A percentile compares a stretch with the other conserved stretches of the same genome.
These are phyloP conservation scores for Phocoena sinus DNA, from an alignment of 2,113 vertebrate genomes.

Conservation along the genomic window DNA sequence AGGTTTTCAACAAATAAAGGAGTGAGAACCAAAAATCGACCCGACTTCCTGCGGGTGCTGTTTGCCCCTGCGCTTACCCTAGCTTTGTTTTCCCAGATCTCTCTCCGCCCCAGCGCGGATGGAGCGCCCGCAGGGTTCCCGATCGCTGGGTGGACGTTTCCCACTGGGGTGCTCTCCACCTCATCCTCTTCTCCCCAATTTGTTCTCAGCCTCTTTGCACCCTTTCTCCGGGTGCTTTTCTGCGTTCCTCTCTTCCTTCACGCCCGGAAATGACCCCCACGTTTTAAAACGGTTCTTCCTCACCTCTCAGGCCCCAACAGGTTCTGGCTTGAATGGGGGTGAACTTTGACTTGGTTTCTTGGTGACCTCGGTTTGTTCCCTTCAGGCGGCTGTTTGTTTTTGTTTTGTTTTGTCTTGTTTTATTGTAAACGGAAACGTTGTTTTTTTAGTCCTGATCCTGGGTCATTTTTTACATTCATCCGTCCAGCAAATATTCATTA, in stretches of 20 bases:
- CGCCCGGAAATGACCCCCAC: neutral
- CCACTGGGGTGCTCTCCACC: accelerated
- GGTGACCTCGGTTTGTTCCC: accelerated
- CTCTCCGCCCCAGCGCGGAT: neutral
- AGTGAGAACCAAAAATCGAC: neutral
- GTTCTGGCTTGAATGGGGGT: neutral
- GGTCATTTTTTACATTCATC: neutral
- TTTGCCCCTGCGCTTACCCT: neutral
- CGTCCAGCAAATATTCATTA: neutral
- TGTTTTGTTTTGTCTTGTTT: neutral
- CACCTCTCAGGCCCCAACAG: neutral
- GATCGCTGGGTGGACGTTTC: accelerated
- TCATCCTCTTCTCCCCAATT: neutral
- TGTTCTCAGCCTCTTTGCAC: neutral
- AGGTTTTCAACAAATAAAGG: neutral
- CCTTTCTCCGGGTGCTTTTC: neutral
- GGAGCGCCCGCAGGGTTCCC: neutral
- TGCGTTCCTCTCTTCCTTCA: neutral
- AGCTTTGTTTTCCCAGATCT: neutral
- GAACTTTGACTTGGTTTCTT: neutral
- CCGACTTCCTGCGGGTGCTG: neutral
- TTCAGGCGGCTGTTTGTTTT: neutral
- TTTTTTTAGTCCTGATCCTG: neutral
- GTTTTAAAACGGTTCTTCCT: neutral
- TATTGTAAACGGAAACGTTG: neutral